Evolutionary conservation across 2,888 invertebrate species (phyloP), one percentile per base, ranked within the genome.

Genomic region (Parapristionchus giblindavisi): DNA sequence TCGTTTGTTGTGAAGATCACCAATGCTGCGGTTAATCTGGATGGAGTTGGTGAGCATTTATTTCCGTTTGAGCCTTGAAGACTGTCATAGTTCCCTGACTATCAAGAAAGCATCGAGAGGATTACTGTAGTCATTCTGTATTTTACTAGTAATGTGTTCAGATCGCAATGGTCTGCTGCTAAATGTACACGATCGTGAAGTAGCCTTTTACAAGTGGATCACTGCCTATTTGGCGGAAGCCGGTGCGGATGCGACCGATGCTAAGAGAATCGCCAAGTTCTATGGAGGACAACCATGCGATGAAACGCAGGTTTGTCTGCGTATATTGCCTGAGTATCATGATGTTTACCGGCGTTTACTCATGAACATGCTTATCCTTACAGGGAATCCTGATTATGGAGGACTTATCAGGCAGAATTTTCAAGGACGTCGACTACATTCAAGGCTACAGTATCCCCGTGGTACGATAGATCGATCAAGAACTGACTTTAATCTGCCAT

Each of bases 321-420:
- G 32, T n/a, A 54, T n/a, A 54, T 11, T 21, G 11, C 29, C 5
- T n/a, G 24, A n/a, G 21, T 38, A 24, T 3, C 63, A 6, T 34
- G 21, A 29, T 6, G 54, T n/a, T 6, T n/a, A n/a, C 11, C 21
- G 14, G 11, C 48, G 21, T 48, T 48, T 21, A 48, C 21, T 48
- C 48, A 11, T 14, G 21, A 21, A 48, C 14, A n/a, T n/a, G n/a
- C 11, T 48, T 14, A 48, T 14, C 11, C 14, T 14, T 48, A 17
- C 52, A 68, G 68, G 68, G 68, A 52, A 27, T 68, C 5, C 68
- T 68, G 24, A 68, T 68, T 24, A 68, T 68, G 68, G 68, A 68
- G 52, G 68, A 68, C 52, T 17, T 68, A 4, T 68, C 68, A 0
- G 34, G 34, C 24, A 68, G 52, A 24, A 68, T 68, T 48, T 52